A percentile compares a stretch with the other conserved stretches of the same genome.
Conservation (phyloP, 2,113 vertebrate species). For the Cercocebus atys region DNA sequence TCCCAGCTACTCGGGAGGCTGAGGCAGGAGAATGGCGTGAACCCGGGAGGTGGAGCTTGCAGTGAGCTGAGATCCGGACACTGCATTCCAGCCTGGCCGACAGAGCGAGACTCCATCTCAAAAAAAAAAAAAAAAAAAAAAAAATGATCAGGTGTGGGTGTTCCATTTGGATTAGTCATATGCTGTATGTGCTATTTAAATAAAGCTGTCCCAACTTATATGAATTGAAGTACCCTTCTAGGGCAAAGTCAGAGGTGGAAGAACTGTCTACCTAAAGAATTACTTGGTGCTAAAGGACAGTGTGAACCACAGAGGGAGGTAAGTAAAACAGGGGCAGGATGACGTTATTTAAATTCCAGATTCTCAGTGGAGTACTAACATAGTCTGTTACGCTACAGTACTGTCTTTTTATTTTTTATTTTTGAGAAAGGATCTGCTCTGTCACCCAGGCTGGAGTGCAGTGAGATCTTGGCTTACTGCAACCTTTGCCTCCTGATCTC, state of each 20-base stretch:
- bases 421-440: too few relatives aligned
- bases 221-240: not conserved
- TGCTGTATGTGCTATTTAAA: not conserved
- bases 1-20: too few relatives aligned
- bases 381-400: not conserved
- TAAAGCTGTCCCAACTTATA: not conserved
- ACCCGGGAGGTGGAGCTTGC: too few relatives aligned
- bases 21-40: too few relatives aligned
- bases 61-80: too few relatives aligned
- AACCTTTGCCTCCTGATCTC: too few relatives aligned
- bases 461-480: too few relatives aligned
- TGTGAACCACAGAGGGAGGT: not conserved
- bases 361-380: not conserved
- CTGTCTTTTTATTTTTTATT: too few relatives aligned
- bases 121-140: slow-evolving; percentile 30
- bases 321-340: slow-evolving; percentile 8
- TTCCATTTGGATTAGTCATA: not conserved
- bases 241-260: not conserved
- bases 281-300: not conserved
- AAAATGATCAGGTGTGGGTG: not conserved
- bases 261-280: not conserved
- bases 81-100: too few relatives aligned
- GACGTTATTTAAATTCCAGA: not conserved
- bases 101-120: not conserved
- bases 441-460: too few relatives aligned